Conservation (phyloP, 2,797 vertebrate species). For the Hybognathus amarus region DNA sequence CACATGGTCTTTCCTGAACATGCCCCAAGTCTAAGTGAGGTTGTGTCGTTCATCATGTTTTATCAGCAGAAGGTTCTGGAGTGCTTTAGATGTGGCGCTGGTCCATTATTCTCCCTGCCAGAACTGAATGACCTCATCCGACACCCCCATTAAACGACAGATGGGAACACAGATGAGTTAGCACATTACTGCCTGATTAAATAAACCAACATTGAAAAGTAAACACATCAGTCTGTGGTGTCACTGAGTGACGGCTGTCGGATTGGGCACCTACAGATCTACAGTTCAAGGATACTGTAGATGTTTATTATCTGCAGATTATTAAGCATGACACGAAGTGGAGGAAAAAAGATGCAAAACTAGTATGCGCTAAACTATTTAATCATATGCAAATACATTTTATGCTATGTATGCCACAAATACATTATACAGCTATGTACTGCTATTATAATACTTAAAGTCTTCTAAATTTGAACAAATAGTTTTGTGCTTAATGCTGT, state of each 20-base stretch:
- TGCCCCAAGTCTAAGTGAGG: background rate
- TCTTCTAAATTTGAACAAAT: too few species aligned
- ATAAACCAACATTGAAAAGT: background rate
- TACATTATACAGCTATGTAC: too few species aligned
- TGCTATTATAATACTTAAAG: too few species aligned
- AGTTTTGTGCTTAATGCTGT: too few species aligned
- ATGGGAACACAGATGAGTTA: slow-evolving; percentile 1
- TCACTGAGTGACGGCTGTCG: background rate
- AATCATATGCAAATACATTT: background rate
- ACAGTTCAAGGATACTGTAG: background rate
- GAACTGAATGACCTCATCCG: background rate
- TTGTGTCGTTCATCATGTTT: background rate
- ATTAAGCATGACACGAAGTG: background rate
- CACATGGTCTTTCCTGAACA: background rate
- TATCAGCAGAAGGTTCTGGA: background rate
- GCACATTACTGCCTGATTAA: background rate
- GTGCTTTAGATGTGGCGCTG: background rate
- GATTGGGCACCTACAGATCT: too few species aligned
- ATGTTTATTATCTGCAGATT: background rate
- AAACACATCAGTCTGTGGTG: background rate
- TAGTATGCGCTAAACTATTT: background rate
- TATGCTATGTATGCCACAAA: too few species aligned
- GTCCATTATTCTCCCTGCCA: background rate
- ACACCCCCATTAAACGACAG: background rate
- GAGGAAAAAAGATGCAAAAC: background rate